Evolutionary conservation across 2,797 vertebrate genomes (phyloP).

Genomic region (Pristis pectinata): DNA sequence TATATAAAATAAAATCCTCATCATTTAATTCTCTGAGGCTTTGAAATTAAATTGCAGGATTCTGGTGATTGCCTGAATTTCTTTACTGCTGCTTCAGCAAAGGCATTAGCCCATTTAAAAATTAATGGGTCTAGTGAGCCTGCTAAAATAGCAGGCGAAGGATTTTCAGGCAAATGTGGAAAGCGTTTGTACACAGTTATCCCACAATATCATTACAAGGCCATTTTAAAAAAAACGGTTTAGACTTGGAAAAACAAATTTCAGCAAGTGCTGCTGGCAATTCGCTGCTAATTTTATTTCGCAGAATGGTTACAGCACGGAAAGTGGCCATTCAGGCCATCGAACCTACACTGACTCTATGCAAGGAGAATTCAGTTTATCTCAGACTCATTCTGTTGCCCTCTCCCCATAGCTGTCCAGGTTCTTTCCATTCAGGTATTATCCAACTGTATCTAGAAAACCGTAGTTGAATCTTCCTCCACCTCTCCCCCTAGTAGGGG

Average conservation of each 20-base stretch:
- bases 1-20: conserved; percentile 19
- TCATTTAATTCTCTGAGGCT: conserved; percentile 31
- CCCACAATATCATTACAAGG: conserved; percentile 4
- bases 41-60: conserved; percentile 25
- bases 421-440: background rate
- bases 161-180: conserved; percentile 15
- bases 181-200: background rate
- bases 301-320: too few relatives aligned
- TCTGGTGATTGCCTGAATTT: conserved; percentile 32
- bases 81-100: conserved; percentile 29
- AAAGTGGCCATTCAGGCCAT: too few relatives aligned
- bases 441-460: too few relatives aligned
- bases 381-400: background rate
- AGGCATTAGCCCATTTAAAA: conserved; percentile 35
- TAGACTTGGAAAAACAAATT: background rate
- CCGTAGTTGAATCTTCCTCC: too few relatives aligned
- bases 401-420: background rate
- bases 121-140: conserved; percentile 5
- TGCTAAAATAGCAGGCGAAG: conserved; percentile 1
- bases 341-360: too few relatives aligned
- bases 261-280: too few relatives aligned
- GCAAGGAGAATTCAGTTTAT: too few relatives aligned
- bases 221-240: background rate
- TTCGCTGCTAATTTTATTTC: background rate
- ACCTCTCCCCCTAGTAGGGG: too few relatives aligned